Percentiles rank a stretch among this genome's conserved stretches.
Evolutionary conservation across 2,113 vertebrate species (phyloP).

Genomic region (Nerophis ophidion): DNA sequence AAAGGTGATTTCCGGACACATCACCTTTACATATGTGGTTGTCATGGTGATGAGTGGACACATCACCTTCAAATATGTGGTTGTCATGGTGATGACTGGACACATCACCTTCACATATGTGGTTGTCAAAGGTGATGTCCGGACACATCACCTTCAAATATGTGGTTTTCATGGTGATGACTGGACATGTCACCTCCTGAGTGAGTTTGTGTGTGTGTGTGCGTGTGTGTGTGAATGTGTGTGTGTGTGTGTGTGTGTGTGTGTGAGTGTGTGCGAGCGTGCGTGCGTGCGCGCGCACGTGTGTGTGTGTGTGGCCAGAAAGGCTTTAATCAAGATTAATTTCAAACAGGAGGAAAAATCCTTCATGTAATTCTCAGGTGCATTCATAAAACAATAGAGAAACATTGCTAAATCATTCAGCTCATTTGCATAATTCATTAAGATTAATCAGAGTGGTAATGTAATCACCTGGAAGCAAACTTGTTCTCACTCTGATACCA

Average conservation of each 20-base stretch:
- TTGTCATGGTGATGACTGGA: too few species aligned
- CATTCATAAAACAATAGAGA: constrained; percentile 79
- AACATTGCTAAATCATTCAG: constrained; percentile 77
- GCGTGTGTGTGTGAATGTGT: background rate
- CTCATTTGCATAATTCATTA: constrained; percentile 81
- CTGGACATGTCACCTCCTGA: background rate
- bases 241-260: constrained; percentile 9
- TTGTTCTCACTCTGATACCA: constrained; percentile 71
- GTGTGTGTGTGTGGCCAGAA: constrained; percentile 12
- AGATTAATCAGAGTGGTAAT: constrained; percentile 73
- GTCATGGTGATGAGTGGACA: background rate
- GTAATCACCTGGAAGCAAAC: constrained; percentile 56
- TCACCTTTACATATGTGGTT: background rate
- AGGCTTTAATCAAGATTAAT: constrained; percentile 78
- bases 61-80: background rate
- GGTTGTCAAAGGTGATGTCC: too few species aligned
- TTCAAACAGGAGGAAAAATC: constrained; percentile 64
- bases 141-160: background rate
- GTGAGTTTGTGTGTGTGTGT: constrained; percentile 6
- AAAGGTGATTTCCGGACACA: too few species aligned
- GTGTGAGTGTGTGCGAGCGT: background rate
- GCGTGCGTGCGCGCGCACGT: too few species aligned
- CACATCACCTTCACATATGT: background rate
- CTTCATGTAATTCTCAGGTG: constrained; percentile 71
- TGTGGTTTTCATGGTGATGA: too few species aligned